Base-by-base conservation (phyloP, 2,888 invertebrate genomes). In the Cotesia congregata region DNA sequence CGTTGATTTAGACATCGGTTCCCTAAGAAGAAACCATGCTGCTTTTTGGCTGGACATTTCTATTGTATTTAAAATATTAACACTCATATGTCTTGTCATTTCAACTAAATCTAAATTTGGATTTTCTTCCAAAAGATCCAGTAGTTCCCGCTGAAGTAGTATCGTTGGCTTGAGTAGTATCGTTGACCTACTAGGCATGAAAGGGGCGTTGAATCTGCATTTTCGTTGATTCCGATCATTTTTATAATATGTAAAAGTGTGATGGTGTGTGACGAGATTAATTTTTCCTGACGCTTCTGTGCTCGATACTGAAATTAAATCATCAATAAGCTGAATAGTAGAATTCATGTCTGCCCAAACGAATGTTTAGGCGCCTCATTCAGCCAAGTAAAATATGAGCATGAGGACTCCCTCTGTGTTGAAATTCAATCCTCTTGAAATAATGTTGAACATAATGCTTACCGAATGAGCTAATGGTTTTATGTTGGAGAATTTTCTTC, bases 301-400 rank as follows among this genome's bases (percentile, higher is more conserved):
- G 2, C 12, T 41, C 12, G 41, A 41, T 50, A 69, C 50, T 15
- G 50, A 50, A 5, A 69, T 41, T 12, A 69, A n/a, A 6, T 9
- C 15, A 69, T 69, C 41, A 41, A 69, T 69, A 7, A 41, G 41
- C 15, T 7, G 1, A 2, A 69, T 69, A 50, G 82, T 78, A 68
- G 7, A 5, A 39, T 60, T n/a, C n/a, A 0, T 12, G 39, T 41
- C 50, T 2, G n/a, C 69, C 15, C 40, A n/a, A 73, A 5, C 39
- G 17, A 41, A 41, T 78, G 71, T 39, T 72, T 60, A 2, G 87
- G 88, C 64, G 83, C 89, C 69, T 88, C 69, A 67, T 87, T 78
- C n/a, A 90, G 82, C 89, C 89, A 90, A 78, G 88, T 61, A 90
- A 83, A 82, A 88, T 86, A 59, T 89, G 89, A 12, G 88, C 88